A percentile compares a stretch with the other conserved stretches of the same genome.
Conservation (phyloP, 2,888 invertebrate species). For the Ormia ochracea region DNA sequence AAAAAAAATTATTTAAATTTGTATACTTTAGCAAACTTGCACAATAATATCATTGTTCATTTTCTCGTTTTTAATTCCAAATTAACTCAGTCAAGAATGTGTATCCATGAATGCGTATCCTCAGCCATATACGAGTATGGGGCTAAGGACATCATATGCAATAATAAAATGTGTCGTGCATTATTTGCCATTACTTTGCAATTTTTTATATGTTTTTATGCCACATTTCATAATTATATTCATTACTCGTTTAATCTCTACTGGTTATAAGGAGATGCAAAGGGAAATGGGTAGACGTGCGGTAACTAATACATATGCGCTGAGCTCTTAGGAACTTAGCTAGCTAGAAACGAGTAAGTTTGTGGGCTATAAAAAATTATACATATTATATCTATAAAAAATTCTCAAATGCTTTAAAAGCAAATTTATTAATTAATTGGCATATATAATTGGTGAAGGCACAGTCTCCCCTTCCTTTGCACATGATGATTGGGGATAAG, state of each 20-base stretch:
- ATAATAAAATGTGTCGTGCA: constrained; percentile 26
- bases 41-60: neutral
- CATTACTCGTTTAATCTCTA: neutral
- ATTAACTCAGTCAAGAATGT: constrained; percentile 36
- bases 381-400: too few species aligned
- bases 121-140: neutral
- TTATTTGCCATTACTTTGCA: neutral
- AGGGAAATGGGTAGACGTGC: too few species aligned
- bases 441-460: too few species aligned
- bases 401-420: too few species aligned
- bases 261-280: too few species aligned
- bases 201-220: neutral
- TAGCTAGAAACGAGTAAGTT: too few species aligned
- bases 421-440: too few species aligned
- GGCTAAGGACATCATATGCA: constrained; percentile 22
- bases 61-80: neutral
- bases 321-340: too few species aligned
- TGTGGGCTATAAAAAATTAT: too few species aligned
- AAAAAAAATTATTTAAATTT: neutral
- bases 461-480: too few species aligned
- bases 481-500: too few species aligned
- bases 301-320: too few species aligned
- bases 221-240: neutral
- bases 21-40: neutral
- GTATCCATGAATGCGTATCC: neutral